phyloP scores from a whole-genome alignment of 2,888 invertebrate species.

The Steinernema scapterisci region DNA sequence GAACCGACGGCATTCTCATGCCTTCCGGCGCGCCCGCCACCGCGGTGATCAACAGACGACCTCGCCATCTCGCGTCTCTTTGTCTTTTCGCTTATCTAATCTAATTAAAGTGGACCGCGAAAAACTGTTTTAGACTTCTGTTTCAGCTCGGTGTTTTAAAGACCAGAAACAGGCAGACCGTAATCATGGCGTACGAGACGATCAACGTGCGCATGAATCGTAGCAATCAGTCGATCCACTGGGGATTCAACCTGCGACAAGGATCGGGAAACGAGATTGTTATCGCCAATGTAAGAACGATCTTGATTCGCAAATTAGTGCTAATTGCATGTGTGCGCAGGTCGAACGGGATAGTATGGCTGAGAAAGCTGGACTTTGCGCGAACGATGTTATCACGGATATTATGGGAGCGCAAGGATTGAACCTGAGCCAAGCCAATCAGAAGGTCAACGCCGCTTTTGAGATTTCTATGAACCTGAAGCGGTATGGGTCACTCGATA shows the following conservation, averaged over 20 bases:
- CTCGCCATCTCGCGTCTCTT: background rate
- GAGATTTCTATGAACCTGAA: slow-evolving; percentile 41
- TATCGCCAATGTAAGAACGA: slow-evolving; percentile 32
- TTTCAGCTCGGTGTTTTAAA: background rate
- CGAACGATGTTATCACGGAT: slow-evolving; percentile 37
- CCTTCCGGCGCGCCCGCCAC: background rate
- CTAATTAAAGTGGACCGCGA: too few relatives aligned
- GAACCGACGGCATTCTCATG: slow-evolving; percentile 29
- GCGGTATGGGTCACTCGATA: slow-evolving; percentile 19
- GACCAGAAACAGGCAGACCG: slow-evolving; percentile 19
- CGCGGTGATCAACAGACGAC: slow-evolving; percentile 4
- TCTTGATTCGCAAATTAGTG: background rate
- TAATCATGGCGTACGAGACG: slow-evolving; percentile 56
- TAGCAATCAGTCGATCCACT: slow-evolving; percentile 55
- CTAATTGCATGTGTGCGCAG: slow-evolving; percentile 41
- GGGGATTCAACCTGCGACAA: slow-evolving; percentile 55
- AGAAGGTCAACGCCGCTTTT: slow-evolving; percentile 30
- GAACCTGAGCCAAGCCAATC: slow-evolving; percentile 30
- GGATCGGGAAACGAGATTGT: slow-evolving; percentile 40
- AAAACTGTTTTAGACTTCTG: too few relatives aligned
- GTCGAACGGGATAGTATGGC: slow-evolving; percentile 56
- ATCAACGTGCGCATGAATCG: slow-evolving; percentile 63
- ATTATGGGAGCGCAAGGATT: slow-evolving; percentile 29
- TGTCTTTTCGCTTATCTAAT: too few relatives aligned
- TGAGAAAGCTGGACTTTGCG: slow-evolving; percentile 56